phyloP scores from a whole-genome alignment of 2,797 vertebrate species.

The Coilia nasus region DNA sequence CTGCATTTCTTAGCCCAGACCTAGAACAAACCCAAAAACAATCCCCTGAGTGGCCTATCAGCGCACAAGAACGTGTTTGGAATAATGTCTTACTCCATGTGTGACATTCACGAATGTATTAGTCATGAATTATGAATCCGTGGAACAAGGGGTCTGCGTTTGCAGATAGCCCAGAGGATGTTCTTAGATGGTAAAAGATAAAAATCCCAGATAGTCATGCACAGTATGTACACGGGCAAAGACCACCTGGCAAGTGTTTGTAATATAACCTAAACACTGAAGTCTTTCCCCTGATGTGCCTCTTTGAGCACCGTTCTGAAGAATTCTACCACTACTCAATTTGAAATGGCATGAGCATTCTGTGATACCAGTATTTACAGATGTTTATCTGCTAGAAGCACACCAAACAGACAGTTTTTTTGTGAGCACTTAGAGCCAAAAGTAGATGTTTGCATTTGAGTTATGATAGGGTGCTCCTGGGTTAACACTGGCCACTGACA shows the following conservation, averaged over 20 bases:
- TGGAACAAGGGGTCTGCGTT: conserved; percentile 5
- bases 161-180: not conserved
- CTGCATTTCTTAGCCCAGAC: not conserved
- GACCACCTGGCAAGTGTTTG: not conserved
- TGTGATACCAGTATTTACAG: no score
- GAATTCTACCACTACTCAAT: conserved; percentile 6
- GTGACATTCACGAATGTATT: conserved; percentile 37
- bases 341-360: not conserved
- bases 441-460: not conserved
- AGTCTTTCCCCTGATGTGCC: not conserved
- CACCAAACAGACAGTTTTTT: not conserved
- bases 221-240: not conserved
- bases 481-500: no score
- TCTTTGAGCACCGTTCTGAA: not conserved
- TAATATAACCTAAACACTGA: not conserved
- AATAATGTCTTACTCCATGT: conserved; percentile 19
- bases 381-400: no score
- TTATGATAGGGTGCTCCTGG: not conserved
- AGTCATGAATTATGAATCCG: conserved; percentile 38
- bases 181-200: not conserved
- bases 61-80: conserved; percentile 21
- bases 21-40: not conserved
- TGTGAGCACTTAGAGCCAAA: not conserved
- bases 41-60: not conserved
- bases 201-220: not conserved